These are phyloP conservation scores for Phaonia tiefii DNA, from an alignment of 2,888 invertebrate genomes.

Conservation along the genomic window DNA sequence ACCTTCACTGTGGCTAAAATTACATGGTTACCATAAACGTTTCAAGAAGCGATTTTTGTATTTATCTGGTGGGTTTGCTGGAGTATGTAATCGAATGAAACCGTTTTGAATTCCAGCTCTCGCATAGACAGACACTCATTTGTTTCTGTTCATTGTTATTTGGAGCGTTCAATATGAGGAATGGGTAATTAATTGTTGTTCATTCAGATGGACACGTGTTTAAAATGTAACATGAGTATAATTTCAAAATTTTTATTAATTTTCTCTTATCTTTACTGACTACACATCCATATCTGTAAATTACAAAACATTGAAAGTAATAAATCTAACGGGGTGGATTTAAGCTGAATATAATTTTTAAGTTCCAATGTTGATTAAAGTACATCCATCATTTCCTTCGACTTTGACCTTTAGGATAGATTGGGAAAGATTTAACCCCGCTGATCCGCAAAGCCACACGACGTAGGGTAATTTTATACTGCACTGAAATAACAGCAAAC, in stretches of 20 bases:
- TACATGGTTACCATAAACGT: conserved; percentile 35
- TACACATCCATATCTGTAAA: no score
- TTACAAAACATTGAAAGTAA: no score
- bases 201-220: conserved; percentile 59
- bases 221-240: conserved; percentile 45
- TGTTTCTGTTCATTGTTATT: not conserved
- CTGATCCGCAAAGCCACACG: no score
- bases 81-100: conserved; percentile 8
- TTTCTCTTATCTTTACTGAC: conserved; percentile 55
- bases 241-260: conserved; percentile 65
- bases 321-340: no score
- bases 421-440: no score
- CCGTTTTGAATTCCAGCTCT: conserved; percentile 30
- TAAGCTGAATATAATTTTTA: no score
- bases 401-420: no score
- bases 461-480: no score
- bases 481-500: no score
- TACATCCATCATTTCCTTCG: no score
- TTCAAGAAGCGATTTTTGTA: conserved; percentile 54
- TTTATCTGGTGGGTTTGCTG: conserved; percentile 15
- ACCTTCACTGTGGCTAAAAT: conserved; percentile 57
- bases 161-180: not conserved
- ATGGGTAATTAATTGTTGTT: conserved; percentile 61
- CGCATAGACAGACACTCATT: not conserved
- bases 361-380: no score